phyloP scores from a whole-genome alignment of 2,888 invertebrate species.

The Standfussiana lucernea region DNA sequence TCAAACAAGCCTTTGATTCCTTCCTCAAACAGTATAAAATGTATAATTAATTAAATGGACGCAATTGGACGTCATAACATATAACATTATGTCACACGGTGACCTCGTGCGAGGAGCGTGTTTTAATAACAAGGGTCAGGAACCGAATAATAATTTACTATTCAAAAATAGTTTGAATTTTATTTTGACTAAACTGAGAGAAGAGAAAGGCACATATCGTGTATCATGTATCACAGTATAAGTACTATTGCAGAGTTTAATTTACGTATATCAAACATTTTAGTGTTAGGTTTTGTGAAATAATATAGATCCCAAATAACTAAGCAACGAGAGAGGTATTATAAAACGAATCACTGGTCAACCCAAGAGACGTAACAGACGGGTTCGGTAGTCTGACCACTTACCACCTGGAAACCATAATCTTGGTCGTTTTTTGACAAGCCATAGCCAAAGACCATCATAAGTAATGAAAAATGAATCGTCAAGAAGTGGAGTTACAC shows the following conservation, averaged over 20 bases:
- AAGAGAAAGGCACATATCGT: not conserved
- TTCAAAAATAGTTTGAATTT: not conserved
- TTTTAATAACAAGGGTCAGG: constrained; percentile 12
- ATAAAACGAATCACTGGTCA: not conserved
- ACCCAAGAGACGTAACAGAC: not conserved
- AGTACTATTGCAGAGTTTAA: not conserved
- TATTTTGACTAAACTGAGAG: not conserved
- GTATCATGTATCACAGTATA: not conserved
- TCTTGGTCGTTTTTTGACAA: not conserved
- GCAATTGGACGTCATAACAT: constrained; percentile 11
- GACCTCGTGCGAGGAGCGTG: constrained; percentile 25
- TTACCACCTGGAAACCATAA: not conserved
- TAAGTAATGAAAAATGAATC: not conserved
- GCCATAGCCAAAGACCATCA: not conserved
- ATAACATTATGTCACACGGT: constrained; percentile 37
- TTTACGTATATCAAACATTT: not conserved
- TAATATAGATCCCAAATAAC: not conserved
- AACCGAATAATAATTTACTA: constrained; percentile 3
- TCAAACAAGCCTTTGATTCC: not conserved
- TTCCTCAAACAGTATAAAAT: constrained; percentile 29
- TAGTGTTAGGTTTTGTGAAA: not conserved
- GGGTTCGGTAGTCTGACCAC: not conserved
- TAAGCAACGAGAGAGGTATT: not conserved
- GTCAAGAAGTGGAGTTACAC: not conserved
- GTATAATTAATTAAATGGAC: constrained; percentile 7